A percentile compares a stretch with the other conserved stretches of the same genome.
phyloP scores from a whole-genome alignment of 2,797 vertebrate species.

The Microctenopoma steveboyesi region DNA sequence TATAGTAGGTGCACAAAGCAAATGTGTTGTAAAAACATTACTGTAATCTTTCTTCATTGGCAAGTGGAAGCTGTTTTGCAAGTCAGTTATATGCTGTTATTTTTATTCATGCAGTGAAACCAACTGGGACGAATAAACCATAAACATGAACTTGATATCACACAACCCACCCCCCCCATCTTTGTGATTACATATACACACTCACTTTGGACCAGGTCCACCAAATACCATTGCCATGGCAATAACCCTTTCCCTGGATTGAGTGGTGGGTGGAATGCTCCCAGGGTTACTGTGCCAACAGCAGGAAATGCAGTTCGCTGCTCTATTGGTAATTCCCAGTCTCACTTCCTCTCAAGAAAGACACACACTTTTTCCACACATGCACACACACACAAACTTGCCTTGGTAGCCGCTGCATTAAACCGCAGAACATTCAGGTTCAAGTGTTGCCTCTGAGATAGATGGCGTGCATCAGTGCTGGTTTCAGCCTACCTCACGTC shows the following conservation, averaged over 20 bases:
- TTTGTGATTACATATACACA: conserved; percentile 46
- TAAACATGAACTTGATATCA: conserved; percentile 48
- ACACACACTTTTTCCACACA: conserved; percentile 8
- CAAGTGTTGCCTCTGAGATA: conserved; percentile 49
- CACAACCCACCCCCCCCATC: conserved; percentile 12
- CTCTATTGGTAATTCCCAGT: conserved; percentile 63
- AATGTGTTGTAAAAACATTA: background rate
- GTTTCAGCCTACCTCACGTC: conserved; percentile 56
- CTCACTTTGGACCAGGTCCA: conserved; percentile 59
- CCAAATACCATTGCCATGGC: conserved; percentile 82
- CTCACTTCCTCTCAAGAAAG: conserved; percentile 69
- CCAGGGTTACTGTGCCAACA: conserved; percentile 69
- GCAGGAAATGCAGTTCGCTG: conserved; percentile 67
- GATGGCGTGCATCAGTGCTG: conserved; percentile 59
- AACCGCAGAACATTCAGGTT: conserved; percentile 34
- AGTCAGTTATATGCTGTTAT: conserved; percentile 17
- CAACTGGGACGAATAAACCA: conserved; percentile 39
- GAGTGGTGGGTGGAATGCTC: conserved; percentile 69
- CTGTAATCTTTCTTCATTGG: background rate
- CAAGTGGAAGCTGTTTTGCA: background rate
- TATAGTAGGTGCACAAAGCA: background rate
- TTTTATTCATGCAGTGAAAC: conserved; percentile 35
- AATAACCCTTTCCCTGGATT: conserved; percentile 82
- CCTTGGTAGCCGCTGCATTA: conserved; percentile 39
- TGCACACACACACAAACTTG: conserved; percentile 23